Conservation (phyloP, 1,140 invertebrate species). For the Lycorma delicatula region DNA sequence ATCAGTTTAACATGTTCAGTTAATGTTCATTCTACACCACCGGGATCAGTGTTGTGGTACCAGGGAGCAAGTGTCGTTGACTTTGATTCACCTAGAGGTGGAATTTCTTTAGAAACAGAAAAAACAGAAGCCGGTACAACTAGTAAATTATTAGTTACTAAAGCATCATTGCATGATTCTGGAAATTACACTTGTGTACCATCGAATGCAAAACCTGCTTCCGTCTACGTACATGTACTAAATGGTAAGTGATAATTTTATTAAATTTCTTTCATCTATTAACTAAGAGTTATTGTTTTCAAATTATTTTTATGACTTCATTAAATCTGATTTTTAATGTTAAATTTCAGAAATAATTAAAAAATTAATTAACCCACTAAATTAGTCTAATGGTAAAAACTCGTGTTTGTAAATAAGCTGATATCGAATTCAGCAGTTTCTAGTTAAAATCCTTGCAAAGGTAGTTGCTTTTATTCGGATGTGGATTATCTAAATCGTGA, state of each 20-base stretch:
- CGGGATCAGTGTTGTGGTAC: conserved; percentile 68
- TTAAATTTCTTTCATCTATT: no score
- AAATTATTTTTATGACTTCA: no score
- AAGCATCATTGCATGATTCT: conserved; percentile 71
- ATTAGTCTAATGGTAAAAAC: no score
- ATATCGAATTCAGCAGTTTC: no score
- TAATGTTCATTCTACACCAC: conserved; percentile 74
- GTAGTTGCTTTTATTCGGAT: no score
- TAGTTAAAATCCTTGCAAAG: no score
- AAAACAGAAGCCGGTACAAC: conserved; percentile 79
- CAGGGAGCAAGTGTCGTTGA: conserved; percentile 69
- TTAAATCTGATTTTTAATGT: no score
- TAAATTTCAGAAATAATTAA: no score
- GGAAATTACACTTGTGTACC: conserved; percentile 83
- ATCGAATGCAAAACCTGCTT: conserved; percentile 75
- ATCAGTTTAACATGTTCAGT: conserved; percentile 81
- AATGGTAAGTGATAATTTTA: conserved; percentile 82
- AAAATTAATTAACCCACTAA: no score
- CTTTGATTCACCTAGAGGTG: conserved; percentile 68
- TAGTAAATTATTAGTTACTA: conserved; percentile 76
- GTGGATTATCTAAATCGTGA: no score
- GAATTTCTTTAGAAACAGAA: conserved; percentile 82
- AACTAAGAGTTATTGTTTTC: no score
- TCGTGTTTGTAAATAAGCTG: no score
- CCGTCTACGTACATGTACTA: conserved; percentile 76